Conservation (phyloP, 2,797 vertebrate genomes). For the Parauchenoglanis punctatus region DNA sequence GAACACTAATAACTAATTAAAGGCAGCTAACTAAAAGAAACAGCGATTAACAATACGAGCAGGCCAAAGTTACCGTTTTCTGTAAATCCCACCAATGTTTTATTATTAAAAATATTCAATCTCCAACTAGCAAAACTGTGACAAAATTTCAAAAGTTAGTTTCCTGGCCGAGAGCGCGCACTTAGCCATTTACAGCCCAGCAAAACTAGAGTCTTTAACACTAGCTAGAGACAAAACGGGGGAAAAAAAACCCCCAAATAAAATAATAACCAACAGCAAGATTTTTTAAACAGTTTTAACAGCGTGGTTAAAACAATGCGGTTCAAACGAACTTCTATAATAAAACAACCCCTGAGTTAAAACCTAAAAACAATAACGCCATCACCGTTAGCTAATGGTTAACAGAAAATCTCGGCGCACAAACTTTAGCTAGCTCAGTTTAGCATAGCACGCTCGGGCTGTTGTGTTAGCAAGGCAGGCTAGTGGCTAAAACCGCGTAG, state of each 20-base stretch:
- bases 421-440: conserved; percentile 7
- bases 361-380: background rate
- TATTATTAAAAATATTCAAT: background rate
- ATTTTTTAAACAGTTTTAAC: background rate
- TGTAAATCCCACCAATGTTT: background rate
- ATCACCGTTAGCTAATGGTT: background rate
- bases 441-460: conserved; percentile 7
- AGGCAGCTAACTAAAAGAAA: background rate
- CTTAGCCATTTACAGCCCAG: background rate
- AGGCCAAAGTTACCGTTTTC: background rate
- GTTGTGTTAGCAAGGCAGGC: conserved; percentile 22
- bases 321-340: background rate
- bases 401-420: conserved; percentile 10
- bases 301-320: background rate
- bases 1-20: background rate
- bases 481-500: conserved; percentile 1
- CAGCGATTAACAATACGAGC: background rate
- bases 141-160: background rate
- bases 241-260: background rate
- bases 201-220: background rate
- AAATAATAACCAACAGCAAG: background rate
- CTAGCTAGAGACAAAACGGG: background rate
- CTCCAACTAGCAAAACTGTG: too few species aligned
- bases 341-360: too few species aligned
- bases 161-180: background rate